Evolutionary conservation across 2,888 invertebrate genomes (phyloP), one percentile per base, ranked within the genome.

Genomic region (Patella depressa): DNA sequence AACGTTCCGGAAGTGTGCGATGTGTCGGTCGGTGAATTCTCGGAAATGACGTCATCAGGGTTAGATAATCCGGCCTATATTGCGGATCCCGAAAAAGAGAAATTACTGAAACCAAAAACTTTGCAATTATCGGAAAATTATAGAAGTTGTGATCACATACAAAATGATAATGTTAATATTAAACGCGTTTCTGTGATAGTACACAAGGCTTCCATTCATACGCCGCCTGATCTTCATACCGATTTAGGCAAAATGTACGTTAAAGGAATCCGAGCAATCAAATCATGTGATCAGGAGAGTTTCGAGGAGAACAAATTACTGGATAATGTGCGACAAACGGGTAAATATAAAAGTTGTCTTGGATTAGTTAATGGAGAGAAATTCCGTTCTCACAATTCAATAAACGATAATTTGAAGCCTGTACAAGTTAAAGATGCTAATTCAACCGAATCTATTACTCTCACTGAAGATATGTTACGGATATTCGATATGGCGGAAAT

Each of bases 51-150:
- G 34, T 76, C 76, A 65, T 76, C 81, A 34, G 84, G 86, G 17
- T 82, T 85, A 57, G 85, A 84, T 77, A 86, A 86, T 65, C 83
- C 83, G 17, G 86, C 85, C 17, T 86, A 82, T 71, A 78, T 72
- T 17, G 72, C 76, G 14, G 76, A 76, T 24, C 54, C 65, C 29
- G 76, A 76, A 45, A 72, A 69, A 53, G 59, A 55, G 17, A 76
- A 57, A 76, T 71, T 75, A 9, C 70, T 75, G n/a, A 73, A 55
- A 55, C 34, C 55, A 54, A 74, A 59, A 19, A 72, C 57, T 17
- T 57, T 73, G 5, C 29, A 59, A n/a, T 53, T 76, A 45, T 29
- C 29, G 14, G 75, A 75, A 24, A 24, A 54, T 73, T 53, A 54
- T 24, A 17, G 17, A 15, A 53, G 53, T 14, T 53, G n/a, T 53